Evolutionary conservation across 1,140 invertebrate genomes (phyloP).

Genomic region (Habropoda laboriosa): DNA sequence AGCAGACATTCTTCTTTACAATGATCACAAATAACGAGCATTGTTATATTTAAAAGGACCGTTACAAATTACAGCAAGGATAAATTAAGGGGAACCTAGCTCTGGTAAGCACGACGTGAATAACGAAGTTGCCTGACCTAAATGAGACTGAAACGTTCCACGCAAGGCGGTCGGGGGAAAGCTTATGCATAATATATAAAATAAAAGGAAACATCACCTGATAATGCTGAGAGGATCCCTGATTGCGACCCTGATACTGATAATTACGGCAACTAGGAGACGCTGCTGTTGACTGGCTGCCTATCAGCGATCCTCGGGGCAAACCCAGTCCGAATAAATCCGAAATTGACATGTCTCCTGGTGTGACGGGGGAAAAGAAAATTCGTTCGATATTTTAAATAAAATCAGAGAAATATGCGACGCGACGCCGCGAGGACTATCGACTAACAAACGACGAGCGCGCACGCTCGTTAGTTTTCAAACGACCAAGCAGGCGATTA

Average conservation of each 20-base stretch:
- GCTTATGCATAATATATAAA: neutral
- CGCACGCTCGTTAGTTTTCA: slow-evolving; percentile 10
- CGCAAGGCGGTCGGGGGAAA: neutral
- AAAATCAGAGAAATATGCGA: slow-evolving; percentile 12
- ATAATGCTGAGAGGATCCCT: slow-evolving; percentile 64
- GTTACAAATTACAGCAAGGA: neutral
- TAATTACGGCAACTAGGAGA: slow-evolving; percentile 68
- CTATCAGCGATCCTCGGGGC: slow-evolving; percentile 80
- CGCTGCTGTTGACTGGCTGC: slow-evolving; percentile 70
- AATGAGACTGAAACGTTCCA: neutral
- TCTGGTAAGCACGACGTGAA: neutral
- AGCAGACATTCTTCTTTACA: too few relatives aligned
- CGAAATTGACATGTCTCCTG: slow-evolving; percentile 80
- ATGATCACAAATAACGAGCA: neutral
- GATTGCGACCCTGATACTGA: slow-evolving; percentile 73
- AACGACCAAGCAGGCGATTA: slow-evolving; percentile 13
- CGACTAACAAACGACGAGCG: slow-evolving; percentile 43
- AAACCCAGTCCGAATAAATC: slow-evolving; percentile 82
- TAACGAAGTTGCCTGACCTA: slow-evolving; percentile 5
- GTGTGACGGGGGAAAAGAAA: neutral
- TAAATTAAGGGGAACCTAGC: neutral
- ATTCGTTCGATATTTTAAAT: slow-evolving; percentile 10
- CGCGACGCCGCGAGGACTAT: slow-evolving; percentile 6
- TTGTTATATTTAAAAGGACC: neutral
- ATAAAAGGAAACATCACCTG: slow-evolving; percentile 58